Evolutionary conservation across 2,888 invertebrate genomes (phyloP).

Genomic region (Phrixothrix hirtus): DNA sequence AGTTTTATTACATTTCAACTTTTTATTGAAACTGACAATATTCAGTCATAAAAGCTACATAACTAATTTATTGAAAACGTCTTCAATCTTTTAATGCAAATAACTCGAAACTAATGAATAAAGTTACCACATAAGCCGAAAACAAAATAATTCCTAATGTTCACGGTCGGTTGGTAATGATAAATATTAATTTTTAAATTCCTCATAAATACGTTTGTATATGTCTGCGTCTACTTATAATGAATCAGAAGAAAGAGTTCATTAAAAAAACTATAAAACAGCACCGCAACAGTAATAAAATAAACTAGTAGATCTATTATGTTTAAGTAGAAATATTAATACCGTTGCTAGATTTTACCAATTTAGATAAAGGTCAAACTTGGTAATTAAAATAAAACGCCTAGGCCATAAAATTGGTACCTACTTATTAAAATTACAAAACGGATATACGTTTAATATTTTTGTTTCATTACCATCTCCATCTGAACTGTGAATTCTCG

Average conservation of each 20-base stretch:
- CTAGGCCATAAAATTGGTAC: slow-evolving; percentile 33
- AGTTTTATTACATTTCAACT: too few species aligned
- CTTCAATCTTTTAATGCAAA: too few species aligned
- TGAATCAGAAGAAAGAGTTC: slow-evolving; percentile 23
- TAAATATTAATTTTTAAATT: slow-evolving; percentile 5
- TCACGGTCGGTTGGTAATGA: slow-evolving; percentile 4
- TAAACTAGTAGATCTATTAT: slow-evolving; percentile 27
- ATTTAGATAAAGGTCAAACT: slow-evolving; percentile 42
- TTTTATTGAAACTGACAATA: too few species aligned
- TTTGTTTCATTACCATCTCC: slow-evolving; percentile 23
- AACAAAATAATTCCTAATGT: too few species aligned
- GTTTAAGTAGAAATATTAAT: slow-evolving; percentile 28
- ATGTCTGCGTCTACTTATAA: slow-evolving; percentile 20
- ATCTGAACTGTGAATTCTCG: slow-evolving; percentile 3
- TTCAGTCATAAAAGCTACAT: too few species aligned
- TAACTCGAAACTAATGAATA: too few species aligned
- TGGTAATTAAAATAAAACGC: slow-evolving; percentile 38
- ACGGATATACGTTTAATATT: slow-evolving; percentile 21
- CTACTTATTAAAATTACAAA: slow-evolving; percentile 29
- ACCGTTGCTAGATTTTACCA: slow-evolving; percentile 31
- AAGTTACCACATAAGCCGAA: too few species aligned
- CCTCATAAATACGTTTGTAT: slow-evolving; percentile 6
- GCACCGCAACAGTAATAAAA: slow-evolving; percentile 27
- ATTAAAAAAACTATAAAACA: slow-evolving; percentile 25
- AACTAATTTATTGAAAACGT: too few species aligned